Percentiles rank a stretch among this genome's conserved stretches.
Conservation (phyloP, 1,140 invertebrate genomes). For the Drosophila sucinea region DNA sequence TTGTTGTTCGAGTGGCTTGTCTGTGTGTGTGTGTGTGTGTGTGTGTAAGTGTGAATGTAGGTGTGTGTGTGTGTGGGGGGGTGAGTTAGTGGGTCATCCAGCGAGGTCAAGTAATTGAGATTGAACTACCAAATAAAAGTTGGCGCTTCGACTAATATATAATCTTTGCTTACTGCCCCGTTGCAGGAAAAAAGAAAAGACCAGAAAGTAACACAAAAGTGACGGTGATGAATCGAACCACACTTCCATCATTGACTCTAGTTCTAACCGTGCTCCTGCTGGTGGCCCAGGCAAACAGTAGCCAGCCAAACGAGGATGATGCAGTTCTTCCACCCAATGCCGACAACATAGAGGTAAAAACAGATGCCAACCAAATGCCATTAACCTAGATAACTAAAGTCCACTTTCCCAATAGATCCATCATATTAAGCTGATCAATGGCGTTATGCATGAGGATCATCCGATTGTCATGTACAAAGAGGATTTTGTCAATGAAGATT, state of each 20-base stretch:
- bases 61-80: too few species aligned
- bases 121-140: conserved; percentile 61
- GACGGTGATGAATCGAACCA: conserved; percentile 65
- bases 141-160: conserved; percentile 50
- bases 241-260: conserved; percentile 40
- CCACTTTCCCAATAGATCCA: conserved; percentile 50
- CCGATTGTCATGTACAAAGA: conserved; percentile 79
- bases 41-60: not conserved
- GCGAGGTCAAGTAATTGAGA: conserved; percentile 62
- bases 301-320: conserved; percentile 43
- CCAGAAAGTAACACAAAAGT: conserved; percentile 20
- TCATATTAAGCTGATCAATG: conserved; percentile 62
- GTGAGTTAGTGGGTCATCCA: not conserved
- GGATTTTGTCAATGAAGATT: conserved; percentile 77
- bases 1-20: conserved; percentile 22
- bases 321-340: conserved; percentile 53
- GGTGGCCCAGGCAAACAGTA: conserved; percentile 28
- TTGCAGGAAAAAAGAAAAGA: conserved; percentile 35
- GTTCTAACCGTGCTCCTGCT: conserved; percentile 41
- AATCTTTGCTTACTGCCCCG: conserved; percentile 41
- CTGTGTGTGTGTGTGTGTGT: conserved; percentile 23
- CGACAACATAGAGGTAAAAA: conserved; percentile 74
- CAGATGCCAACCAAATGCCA: not conserved
- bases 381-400: conserved; percentile 1
- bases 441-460: conserved; percentile 67